Evolutionary conservation across 2,113 vertebrate genomes (phyloP).

Genomic region (Zosterops borbonicus): DNA sequence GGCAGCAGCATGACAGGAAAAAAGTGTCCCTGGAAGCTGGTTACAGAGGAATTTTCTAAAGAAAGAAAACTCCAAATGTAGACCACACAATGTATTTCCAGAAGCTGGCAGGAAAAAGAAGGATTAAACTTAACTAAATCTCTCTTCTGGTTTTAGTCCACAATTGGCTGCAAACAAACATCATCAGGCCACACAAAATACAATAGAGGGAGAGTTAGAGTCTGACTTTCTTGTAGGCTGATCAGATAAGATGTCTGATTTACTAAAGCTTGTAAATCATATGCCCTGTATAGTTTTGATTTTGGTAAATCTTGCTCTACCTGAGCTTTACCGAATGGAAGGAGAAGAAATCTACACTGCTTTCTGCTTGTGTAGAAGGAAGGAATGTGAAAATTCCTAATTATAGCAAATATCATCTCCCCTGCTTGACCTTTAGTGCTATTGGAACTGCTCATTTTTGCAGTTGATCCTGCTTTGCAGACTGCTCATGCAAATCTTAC

Average conservation of each 20-base stretch:
- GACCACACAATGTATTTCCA: neutral
- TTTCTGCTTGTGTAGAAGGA: neutral
- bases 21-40: neutral
- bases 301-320: neutral
- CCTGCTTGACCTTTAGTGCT: neutral
- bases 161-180: neutral
- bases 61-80: neutral
- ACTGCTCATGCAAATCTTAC: neutral
- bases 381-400: neutral
- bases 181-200: neutral
- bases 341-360: neutral
- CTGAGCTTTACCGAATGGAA: neutral
- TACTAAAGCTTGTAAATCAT: neutral
- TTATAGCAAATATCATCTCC: neutral
- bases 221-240: neutral
- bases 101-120: neutral
- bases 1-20: neutral
- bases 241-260: neutral
- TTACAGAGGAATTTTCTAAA: neutral
- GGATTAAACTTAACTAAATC: neutral
- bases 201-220: neutral
- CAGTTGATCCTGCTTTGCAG: neutral
- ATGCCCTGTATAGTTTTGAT: neutral
- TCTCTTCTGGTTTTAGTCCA: neutral
- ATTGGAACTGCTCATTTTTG: neutral